These are phyloP conservation scores for Cryptosula pallasiana DNA, from an alignment of 2,888 invertebrate species.

Conservation along the genomic window DNA sequence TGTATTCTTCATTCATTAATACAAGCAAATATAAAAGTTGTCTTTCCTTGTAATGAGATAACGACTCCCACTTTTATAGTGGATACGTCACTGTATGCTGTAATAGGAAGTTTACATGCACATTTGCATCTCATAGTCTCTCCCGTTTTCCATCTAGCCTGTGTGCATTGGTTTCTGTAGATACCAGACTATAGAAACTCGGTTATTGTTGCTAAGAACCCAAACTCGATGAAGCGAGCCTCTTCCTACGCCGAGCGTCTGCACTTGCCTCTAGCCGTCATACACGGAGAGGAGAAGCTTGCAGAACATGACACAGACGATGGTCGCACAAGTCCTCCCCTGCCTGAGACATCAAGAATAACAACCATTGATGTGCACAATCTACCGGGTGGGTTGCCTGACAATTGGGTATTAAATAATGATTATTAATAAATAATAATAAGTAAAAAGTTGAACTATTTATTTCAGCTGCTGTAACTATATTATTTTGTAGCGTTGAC, in stretches of 20 bases:
- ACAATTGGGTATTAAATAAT: too few relatives aligned
- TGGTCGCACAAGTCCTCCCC: constrained; percentile 78
- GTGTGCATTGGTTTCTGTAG: constrained; percentile 55
- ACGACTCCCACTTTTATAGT: too few relatives aligned
- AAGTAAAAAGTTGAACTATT: too few relatives aligned
- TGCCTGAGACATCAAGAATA: not conserved
- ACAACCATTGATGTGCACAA: constrained; percentile 16
- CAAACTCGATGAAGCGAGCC: constrained; percentile 94
- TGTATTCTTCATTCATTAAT: too few relatives aligned
- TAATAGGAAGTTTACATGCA: too few relatives aligned
- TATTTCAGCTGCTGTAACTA: too few relatives aligned
- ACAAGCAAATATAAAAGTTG: too few relatives aligned
- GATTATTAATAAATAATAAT: too few relatives aligned
- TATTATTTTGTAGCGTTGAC: constrained; percentile 60
- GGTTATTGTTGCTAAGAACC: constrained; percentile 95
- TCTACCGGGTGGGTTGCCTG: not conserved
- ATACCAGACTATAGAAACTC: constrained; percentile 98
- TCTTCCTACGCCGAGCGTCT: constrained; percentile 96
- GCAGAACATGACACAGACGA: constrained; percentile 58
- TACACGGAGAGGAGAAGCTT: constrained; percentile 94
- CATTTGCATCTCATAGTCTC: too few relatives aligned
- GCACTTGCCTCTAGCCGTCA: constrained; percentile 91
- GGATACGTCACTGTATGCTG: too few relatives aligned
- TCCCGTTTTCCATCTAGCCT: not conserved
- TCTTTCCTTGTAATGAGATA: too few relatives aligned